Percentiles rank a stretch among this genome's conserved stretches.
These are phyloP conservation scores for Pollicipes pollicipes DNA, from an alignment of 1,140 invertebrate species.

Conservation along the genomic window DNA sequence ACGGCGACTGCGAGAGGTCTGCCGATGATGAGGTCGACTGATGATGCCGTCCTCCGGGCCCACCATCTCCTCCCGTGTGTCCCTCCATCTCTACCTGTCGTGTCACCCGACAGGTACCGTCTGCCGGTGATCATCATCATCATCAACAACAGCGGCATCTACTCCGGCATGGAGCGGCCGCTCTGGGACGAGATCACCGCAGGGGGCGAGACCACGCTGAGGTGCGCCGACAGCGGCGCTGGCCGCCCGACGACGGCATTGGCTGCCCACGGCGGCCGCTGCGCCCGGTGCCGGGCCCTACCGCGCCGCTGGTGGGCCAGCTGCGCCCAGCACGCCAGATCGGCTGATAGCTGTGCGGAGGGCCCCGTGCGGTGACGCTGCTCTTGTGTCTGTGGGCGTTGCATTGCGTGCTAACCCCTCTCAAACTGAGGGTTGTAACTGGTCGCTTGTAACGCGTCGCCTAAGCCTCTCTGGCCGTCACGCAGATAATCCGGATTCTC, in stretches of 20 bases:
- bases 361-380: not conserved
- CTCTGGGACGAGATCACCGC: not conserved
- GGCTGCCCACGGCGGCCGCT: not conserved
- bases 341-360: not conserved
- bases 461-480: constrained; percentile 43
- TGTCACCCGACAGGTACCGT: constrained; percentile 48
- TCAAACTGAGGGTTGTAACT: no score
- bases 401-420: no score
- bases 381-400: no score
- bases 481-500: constrained; percentile 31
- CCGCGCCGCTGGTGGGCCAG: not conserved
- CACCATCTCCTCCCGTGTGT: no score
- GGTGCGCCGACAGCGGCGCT: not conserved
- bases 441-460: not conserved
- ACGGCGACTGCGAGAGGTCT: no score
- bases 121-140: constrained; percentile 78
- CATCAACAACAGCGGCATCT: constrained; percentile 92
- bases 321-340: not conserved
- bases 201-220: not conserved
- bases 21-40: no score
- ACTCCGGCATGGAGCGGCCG: constrained; percentile 39
- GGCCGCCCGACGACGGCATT: not conserved
- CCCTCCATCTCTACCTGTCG: no score
- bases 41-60: no score
- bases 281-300: not conserved